Percentiles rank a stretch among this genome's conserved stretches.
Conservation (phyloP, 2,888 invertebrate species). For the Agonopterix heracliana region DNA sequence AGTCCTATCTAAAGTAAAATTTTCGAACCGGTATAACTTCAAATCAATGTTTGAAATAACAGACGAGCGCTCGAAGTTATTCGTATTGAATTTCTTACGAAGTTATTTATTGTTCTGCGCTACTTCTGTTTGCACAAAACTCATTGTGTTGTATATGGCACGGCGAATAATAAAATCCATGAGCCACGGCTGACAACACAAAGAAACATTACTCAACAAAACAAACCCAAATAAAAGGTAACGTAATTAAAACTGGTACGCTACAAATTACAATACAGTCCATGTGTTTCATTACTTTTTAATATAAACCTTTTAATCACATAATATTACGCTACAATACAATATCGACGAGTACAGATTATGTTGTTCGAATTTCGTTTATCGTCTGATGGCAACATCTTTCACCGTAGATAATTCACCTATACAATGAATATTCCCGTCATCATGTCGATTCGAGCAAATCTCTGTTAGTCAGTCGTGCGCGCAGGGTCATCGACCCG, state of each 20-base stretch:
- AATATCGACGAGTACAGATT: no score
- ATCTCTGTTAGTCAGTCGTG: slow-evolving; percentile 57
- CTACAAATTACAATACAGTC: no score
- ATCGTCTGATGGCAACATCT: not conserved
- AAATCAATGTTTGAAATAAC: not conserved
- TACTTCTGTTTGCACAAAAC: not conserved
- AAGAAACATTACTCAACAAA: slow-evolving; percentile 4
- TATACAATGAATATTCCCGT: slow-evolving; percentile 22
- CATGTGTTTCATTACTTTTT: no score
- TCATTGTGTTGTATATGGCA: slow-evolving; percentile 3
- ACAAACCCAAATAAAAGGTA: not conserved
- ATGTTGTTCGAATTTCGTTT: no score
- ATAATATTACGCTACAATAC: no score
- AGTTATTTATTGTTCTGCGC: not conserved
- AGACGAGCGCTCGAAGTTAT: not conserved
- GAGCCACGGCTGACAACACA: slow-evolving; percentile 10
- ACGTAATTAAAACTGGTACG: no score
- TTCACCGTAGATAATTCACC: not conserved
- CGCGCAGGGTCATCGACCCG: slow-evolving; percentile 61
- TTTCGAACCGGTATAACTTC: not conserved
- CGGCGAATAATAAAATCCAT: slow-evolving; percentile 10
- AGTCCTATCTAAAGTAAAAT: slow-evolving; percentile 17
- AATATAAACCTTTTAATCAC: no score
- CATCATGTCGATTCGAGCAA: slow-evolving; percentile 51
- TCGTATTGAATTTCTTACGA: not conserved